Evolutionary conservation across 2,797 vertebrate genomes (phyloP), one percentile per base, ranked within the genome.

Genomic region (Tokudaia tokunoshimensis): DNA sequence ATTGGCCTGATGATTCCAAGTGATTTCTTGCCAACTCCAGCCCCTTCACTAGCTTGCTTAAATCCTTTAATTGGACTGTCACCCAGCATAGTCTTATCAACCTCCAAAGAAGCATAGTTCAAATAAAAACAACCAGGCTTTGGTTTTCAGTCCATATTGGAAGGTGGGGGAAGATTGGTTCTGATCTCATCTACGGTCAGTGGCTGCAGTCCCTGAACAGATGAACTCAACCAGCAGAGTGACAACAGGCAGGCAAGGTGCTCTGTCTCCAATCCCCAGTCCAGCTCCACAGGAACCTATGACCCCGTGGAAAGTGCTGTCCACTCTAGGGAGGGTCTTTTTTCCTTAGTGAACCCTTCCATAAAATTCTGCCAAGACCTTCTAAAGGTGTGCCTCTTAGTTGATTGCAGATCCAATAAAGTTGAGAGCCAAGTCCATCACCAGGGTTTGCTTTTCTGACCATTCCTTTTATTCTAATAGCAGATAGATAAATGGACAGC

Each of bases 381-480:
- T 26, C 47, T 13, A 37, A 70, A 57, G 67, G n/a, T 17, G 5
- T 41, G 50, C 29, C 13, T 8, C 50, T 57, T 74, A 37, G 67
- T 87, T 87, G 22, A 87, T 41, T 72, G 7, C n/a, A 72, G 63
- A 87, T 19, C 34, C 47, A 72, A 55, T 11, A 15, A 72, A 55
- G 4, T 74, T 87, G 22, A 57, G 9, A 74, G n/a, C 8, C n/a
- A 74, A 87, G 44, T 20, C 50, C 19, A 55, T 5, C 22, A 41
- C 13, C 34, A 37, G 31, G 65, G 20, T 47, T 44, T 74, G 37
- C 17, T 31, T 61, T 83, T 63, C 93, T 81, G 37, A 91, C 86
- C 44, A 63, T 90, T 92, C 31, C 47, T 92, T 96, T 55, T 13
- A 85, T n/a, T 83, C 92, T 81, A 24, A 47, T 50, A 92, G 74